Evolutionary conservation across 1,140 invertebrate species (phyloP).

Genomic region (Hestina assimilis): DNA sequence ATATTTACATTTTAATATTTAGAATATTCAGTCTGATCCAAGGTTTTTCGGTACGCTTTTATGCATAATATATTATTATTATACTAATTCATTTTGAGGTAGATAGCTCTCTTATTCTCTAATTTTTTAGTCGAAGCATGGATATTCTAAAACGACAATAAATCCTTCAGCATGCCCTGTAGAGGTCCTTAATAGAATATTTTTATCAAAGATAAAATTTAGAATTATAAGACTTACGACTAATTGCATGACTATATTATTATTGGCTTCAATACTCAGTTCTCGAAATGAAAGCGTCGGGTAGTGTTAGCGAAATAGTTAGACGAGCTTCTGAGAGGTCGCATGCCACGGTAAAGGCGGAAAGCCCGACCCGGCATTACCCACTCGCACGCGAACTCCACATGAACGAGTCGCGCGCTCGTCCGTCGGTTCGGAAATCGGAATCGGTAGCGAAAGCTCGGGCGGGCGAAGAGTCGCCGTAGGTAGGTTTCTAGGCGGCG

Average conservation of each 20-base stretch:
- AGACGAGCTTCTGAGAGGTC: slow-evolving; percentile 14
- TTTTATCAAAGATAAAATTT: slow-evolving; percentile 4
- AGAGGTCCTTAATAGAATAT: slow-evolving; percentile 7
- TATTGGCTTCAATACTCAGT: slow-evolving; percentile 14
- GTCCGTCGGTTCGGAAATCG: neutral
- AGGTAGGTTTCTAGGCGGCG: slow-evolving; percentile 45
- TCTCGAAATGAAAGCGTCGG: slow-evolving; percentile 12
- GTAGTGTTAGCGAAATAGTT: slow-evolving; percentile 28
- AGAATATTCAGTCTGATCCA: slow-evolving; percentile 56
- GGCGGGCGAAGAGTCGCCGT: slow-evolving; percentile 22
- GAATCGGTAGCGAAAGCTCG: neutral
- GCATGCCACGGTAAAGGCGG: slow-evolving; percentile 15
- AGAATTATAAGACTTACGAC: neutral
- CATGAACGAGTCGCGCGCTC: neutral
- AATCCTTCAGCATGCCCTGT: slow-evolving; percentile 53
- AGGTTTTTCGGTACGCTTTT: slow-evolving; percentile 53
- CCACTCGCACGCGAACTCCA: slow-evolving; percentile 8
- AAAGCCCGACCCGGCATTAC: neutral
- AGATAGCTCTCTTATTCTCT: slow-evolving; percentile 46
- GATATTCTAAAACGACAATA: slow-evolving; percentile 36
- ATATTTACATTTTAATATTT: slow-evolving; percentile 20
- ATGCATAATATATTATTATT: slow-evolving; percentile 24
- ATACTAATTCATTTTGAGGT: slow-evolving; percentile 57
- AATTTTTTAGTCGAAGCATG: slow-evolving; percentile 57
- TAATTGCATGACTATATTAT: slow-evolving; percentile 23